Evolutionary conservation across 2,888 invertebrate species (phyloP).

Genomic region (Eupeodes latifasciatus): DNA sequence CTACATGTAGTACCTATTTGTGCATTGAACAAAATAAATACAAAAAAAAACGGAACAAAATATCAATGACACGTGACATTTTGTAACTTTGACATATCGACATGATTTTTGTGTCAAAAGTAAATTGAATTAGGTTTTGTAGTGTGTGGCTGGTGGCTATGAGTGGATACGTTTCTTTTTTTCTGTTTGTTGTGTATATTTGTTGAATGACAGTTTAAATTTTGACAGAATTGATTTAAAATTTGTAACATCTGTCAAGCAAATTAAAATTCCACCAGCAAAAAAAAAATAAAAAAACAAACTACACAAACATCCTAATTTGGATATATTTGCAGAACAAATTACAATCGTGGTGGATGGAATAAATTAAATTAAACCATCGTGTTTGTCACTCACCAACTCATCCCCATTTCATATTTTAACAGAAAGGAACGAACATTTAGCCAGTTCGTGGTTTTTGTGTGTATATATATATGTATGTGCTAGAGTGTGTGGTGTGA

Average conservation of each 20-base stretch:
- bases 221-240: constrained; percentile 44
- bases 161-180: neutral
- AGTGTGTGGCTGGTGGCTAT: neutral
- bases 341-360: constrained; percentile 81
- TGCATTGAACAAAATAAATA: constrained; percentile 30
- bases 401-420: constrained; percentile 22
- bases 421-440: constrained; percentile 46
- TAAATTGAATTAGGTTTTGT: constrained; percentile 57
- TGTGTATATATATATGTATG: neutral
- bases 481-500: neutral
- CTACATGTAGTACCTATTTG: neutral
- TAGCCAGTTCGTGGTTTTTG: neutral
- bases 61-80: constrained; percentile 66
- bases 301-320: constrained; percentile 78
- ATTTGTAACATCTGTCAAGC: constrained; percentile 52
- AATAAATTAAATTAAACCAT: constrained; percentile 79
- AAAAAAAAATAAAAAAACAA: constrained; percentile 2
- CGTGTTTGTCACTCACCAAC: neutral
- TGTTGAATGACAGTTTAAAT: constrained; percentile 12
- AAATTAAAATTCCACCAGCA: constrained; percentile 43
- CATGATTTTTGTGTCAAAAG: constrained; percentile 46
- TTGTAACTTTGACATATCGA: constrained; percentile 54
- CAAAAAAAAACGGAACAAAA: constrained; percentile 56
- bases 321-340: constrained; percentile 82
- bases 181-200: neutral